Evolutionary conservation across 64 coral and sea anemone species (phyloP), one percentile per base, ranked within the genome.

Genomic region (Montipora capricornis): DNA sequence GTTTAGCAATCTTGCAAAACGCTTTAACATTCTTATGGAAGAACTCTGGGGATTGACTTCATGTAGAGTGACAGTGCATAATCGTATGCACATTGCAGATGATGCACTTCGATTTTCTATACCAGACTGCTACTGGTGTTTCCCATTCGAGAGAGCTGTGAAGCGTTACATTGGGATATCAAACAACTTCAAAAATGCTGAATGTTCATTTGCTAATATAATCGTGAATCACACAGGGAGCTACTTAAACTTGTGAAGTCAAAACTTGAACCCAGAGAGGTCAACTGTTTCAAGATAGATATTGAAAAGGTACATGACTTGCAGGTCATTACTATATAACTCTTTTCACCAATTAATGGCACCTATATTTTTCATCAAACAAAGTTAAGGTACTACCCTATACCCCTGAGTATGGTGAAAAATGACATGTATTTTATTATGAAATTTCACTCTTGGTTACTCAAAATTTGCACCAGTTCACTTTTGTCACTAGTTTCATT

Each of bases 191-290:
- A 93, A 93, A 47, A 93, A 93, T 64, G 15, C 52, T 20, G 91
- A 93, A 69, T 93, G 91, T 59, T 78, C 61, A 8, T 93, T 75
- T 88, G 91, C 84, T 14, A 93, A 88, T 0, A n/a, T n/a, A n/a
- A n/a, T n/a, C 22, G 80, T 19, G 90, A 92, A 77, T 57, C 60
- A 8, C 20, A 14, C 7, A 49, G 89, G 77, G 90, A 92, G 20
- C 1, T 92, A 15, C 79, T 92, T 0, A 92, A 83, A 80, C n/a
- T 57, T 13, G 8, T 80, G 16, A 74, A 11, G 6, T 4, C n/a
- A 15, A 50, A 1, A 64, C 3, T 52, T 20, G 1, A 53, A 48
- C 47, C 6, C 20, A 4, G 22, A 20, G 70, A 74, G 22, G 19
- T 6, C 5, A 24, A 5, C 26, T 6, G 26, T n/a, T 74, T 74